phyloP scores from a whole-genome alignment of 2,797 vertebrate genomes.

The Enteromius radiatus region DNA sequence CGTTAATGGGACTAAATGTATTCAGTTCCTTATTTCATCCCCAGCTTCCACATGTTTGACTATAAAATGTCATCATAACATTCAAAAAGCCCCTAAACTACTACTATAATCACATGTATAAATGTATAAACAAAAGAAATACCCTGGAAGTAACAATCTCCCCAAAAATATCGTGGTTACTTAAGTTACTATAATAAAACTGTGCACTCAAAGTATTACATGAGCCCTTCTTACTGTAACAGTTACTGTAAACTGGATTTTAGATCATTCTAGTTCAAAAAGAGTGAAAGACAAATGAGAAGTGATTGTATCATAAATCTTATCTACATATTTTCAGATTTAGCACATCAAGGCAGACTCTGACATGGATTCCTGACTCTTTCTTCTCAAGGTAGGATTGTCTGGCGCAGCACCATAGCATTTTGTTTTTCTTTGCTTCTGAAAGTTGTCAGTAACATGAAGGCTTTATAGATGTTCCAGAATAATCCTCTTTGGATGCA shows the following conservation, averaged over 20 bases:
- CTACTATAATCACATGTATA: neutral
- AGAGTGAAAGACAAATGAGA: neutral
- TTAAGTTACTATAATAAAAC: neutral
- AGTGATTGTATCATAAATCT: neutral
- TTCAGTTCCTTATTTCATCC: neutral
- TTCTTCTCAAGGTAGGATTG: conserved; percentile 95
- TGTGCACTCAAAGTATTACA: neutral
- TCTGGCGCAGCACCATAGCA: neutral
- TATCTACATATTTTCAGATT: conserved; percentile 79
- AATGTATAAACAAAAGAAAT: neutral
- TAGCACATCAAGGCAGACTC: conserved; percentile 97
- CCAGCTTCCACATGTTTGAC: neutral
- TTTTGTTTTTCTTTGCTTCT: neutral
- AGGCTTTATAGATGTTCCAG: neutral
- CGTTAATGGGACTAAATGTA: neutral
- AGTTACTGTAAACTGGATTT: neutral
- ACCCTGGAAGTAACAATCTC: neutral
- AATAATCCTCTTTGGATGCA: neutral
- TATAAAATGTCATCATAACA: neutral
- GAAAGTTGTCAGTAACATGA: neutral
- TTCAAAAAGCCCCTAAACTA: neutral
- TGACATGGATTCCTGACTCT: conserved; percentile 99
- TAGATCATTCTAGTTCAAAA: neutral
- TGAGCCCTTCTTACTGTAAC: neutral
- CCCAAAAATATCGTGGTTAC: neutral